Base-by-base conservation (phyloP, 1,140 invertebrate genomes). In the Diachasma alloeum region DNA sequence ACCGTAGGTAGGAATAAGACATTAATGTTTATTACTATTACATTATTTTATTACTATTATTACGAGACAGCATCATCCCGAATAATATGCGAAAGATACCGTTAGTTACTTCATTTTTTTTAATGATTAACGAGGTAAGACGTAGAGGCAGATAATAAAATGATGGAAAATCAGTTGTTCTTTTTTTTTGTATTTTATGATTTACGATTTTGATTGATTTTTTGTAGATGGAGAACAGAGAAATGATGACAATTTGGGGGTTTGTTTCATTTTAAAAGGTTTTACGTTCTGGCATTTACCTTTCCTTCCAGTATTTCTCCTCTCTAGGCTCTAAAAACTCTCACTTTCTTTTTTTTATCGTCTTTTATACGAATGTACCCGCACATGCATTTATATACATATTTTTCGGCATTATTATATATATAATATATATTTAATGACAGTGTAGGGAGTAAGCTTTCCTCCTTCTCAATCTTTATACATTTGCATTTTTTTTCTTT, bases 1-100 rank as follows among this genome's bases (percentile, higher is more conserved):
- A 78, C 67, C 78, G 74, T 86, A 86, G 82, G 79, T 85, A 87
- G 81, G 79, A 63, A 80, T 87, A 86, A 86, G 84, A 82, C 80
- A 86, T 86, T 84, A 83, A 83, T 78, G 74, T 79, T 79, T 81
- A 78, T 83, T 81, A 84, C 82, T 81, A 80, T 83, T 53, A 53
- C 48, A 56, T 74, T 85, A 83, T 83, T 83, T 85, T 83, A 82
- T 82, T 82, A 82, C 68, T 79, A 82, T 78, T 81, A 81, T 78
- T 78, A 74, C 63, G 79, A 83, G 69, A 81, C 80, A 83, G 76
- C 81, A 83, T 82, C 81, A 80, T 82, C 81, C 80, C 70, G 48
- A 46, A 72, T 59, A 46, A 42, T 59, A 78, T 11, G 73, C 81
- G 82, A 80, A 82, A 76, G 80, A 83, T 77, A 85, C 80, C 81